phyloP scores from a whole-genome alignment of 2,888 invertebrate species.

The Rhaphigaster nebulosa region DNA sequence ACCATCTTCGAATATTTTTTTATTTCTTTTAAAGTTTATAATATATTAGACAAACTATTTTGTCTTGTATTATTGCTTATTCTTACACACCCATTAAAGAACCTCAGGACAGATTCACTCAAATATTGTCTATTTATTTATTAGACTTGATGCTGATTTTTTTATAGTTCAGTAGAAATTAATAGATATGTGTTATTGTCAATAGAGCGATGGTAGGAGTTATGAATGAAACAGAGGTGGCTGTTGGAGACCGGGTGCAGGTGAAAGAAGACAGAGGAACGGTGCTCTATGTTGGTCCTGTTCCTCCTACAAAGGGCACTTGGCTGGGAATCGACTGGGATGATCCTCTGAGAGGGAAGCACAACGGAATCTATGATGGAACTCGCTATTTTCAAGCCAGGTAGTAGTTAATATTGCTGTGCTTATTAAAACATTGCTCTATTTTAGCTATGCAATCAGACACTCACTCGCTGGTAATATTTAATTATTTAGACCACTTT shows the following conservation, averaged over 20 bases:
- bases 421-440: neutral
- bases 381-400: conserved; percentile 84
- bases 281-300: conserved; percentile 83
- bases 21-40: no score
- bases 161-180: conserved; percentile 6
- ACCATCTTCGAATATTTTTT: no score
- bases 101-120: no score
- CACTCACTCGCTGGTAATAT: neutral
- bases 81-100: no score
- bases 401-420: conserved; percentile 68
- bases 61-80: no score
- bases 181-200: neutral
- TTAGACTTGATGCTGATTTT: neutral
- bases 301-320: conserved; percentile 76
- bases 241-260: conserved; percentile 69
- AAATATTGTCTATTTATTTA: neutral
- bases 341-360: conserved; percentile 88
- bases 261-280: conserved; percentile 72
- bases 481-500: neutral
- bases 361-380: conserved; percentile 88
- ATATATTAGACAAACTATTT: no score
- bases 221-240: conserved; percentile 57
- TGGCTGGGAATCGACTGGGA: conserved; percentile 99
- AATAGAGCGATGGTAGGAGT: conserved; percentile 56
- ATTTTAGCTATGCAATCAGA: neutral